Base-by-base conservation (phyloP, 64 coral and sea anemone species). In the Catalaphyllia jardinei region DNA sequence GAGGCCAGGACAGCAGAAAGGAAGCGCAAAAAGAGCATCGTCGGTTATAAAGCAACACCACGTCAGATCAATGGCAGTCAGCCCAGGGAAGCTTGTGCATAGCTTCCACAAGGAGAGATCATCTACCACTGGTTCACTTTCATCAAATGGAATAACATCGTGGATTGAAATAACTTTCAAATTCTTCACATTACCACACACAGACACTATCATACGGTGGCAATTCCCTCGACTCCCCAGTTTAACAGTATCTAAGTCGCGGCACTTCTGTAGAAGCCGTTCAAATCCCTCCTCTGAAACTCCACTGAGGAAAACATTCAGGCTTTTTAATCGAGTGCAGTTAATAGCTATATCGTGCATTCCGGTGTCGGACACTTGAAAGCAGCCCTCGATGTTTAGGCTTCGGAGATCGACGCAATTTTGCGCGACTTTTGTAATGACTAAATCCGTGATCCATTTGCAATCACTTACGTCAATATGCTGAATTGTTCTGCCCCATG, bases 41-140 rank as follows among this genome's bases (percentile, higher is more conserved):
- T 96, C 94, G 8, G 94, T 92, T 27, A 96, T 92, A 54, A 92
- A 92, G 38, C 90, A 92, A 27, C 94, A 96, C 94, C 94, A 96
- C 6, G 90, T 96, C 17, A 96, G 85, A 76, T 92, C 90, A 52
- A 96, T 83, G 30, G 90, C 83, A 11, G 74, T 79, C 24, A 96
- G 54, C 50, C 29, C 80, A 17, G 94, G 91, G 60, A 96, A 96
- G 65, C 87, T 79, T 46, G 92, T 83, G 31, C 90, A 73, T 59
- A 96, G 78, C 60, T 82, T 77, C 39, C 65, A 78, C 18, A 96
- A 19, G 27, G 87, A 79, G 20, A 76, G 60, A 59, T 96, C 94
- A 33, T 96, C 87, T 4, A 96, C 85, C 29, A 89, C 78, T 27
- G 87, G 89, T 18, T 91, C 86, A 25, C 88, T 86, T n/a, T 96